These are phyloP conservation scores for Psammodynastes pulverulentus DNA, from an alignment of 2,113 vertebrate species.

Conservation along the genomic window DNA sequence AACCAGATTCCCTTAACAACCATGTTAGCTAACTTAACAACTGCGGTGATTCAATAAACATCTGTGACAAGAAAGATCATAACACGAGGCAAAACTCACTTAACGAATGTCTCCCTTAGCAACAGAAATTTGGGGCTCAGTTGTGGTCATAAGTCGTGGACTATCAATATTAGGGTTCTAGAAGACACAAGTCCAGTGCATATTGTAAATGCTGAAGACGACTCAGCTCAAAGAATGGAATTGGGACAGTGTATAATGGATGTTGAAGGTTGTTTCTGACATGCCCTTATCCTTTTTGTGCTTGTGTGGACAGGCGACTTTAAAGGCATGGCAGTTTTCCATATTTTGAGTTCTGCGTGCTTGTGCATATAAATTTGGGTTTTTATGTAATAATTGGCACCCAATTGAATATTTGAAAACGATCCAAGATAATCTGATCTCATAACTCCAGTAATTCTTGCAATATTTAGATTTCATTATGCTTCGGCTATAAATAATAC, in stretches of 20 bases:
- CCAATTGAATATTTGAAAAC: background rate
- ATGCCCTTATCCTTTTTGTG: background rate
- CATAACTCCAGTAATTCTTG: slow-evolving; percentile 15
- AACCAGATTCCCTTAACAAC: background rate
- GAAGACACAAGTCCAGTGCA: background rate
- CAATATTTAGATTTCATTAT: slow-evolving; percentile 27
- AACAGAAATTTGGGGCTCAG: background rate
- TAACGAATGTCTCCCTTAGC: background rate
- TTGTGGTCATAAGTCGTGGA: background rate
- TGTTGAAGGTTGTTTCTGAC: background rate
- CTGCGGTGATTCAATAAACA: background rate
- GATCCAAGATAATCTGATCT: background rate
- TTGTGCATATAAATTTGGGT: background rate
- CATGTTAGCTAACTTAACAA: background rate
- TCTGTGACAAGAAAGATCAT: background rate
- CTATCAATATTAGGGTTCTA: background rate
- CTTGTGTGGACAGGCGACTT: background rate
- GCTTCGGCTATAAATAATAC: slow-evolving; percentile 57
- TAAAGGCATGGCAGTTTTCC: background rate
- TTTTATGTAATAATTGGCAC: background rate
- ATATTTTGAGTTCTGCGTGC: background rate
- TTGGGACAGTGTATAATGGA: background rate
- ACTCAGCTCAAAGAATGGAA: background rate
- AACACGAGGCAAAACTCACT: background rate
- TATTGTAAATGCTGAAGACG: background rate